Conservation (phyloP, 2,888 invertebrate genomes). For the Flexamia atlantica region DNA sequence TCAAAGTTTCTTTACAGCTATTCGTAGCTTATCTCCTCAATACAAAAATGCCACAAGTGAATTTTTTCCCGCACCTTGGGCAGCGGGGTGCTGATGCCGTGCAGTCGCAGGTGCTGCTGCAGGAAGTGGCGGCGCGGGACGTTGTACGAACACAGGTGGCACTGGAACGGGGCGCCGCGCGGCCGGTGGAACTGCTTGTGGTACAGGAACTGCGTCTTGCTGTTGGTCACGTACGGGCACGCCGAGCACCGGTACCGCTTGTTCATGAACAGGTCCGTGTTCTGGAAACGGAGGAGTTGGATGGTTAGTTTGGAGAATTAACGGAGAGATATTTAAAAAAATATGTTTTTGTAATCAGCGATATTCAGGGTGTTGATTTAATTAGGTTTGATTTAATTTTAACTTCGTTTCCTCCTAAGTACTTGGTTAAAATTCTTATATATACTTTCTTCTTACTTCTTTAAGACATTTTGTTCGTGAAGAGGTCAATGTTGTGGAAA, state of each 20-base stretch:
- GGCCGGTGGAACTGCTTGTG: conserved; percentile 92
- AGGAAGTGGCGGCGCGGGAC: conserved; percentile 88
- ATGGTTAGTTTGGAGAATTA: not conserved
- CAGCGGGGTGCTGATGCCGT: conserved; percentile 77
- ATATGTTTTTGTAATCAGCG: too few species aligned
- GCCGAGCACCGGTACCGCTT: conserved; percentile 88
- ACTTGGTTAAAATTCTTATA: too few species aligned
- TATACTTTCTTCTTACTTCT: too few species aligned
- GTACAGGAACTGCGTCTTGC: conserved; percentile 91
- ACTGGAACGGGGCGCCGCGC: conserved; percentile 87
- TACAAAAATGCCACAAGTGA: too few species aligned
- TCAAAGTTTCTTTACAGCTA: too few species aligned
- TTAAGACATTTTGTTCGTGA: conserved; percentile 78
- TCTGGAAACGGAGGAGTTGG: conserved; percentile 48
- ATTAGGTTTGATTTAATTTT: too few species aligned
- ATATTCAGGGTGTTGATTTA: too few species aligned
- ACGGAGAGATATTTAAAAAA: too few species aligned
- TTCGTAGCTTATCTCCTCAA: too few species aligned
- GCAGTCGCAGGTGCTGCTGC: conserved; percentile 90
- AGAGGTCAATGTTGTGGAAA: conserved; percentile 67
- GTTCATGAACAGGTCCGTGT: conserved; percentile 71
- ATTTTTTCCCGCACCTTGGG: too few species aligned
- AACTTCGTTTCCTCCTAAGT: too few species aligned
- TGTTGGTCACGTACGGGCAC: conserved; percentile 92
- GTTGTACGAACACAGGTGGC: conserved; percentile 89